Conservation (phyloP, 2,888 invertebrate species). For the Caenorhabditis sp. region DNA sequence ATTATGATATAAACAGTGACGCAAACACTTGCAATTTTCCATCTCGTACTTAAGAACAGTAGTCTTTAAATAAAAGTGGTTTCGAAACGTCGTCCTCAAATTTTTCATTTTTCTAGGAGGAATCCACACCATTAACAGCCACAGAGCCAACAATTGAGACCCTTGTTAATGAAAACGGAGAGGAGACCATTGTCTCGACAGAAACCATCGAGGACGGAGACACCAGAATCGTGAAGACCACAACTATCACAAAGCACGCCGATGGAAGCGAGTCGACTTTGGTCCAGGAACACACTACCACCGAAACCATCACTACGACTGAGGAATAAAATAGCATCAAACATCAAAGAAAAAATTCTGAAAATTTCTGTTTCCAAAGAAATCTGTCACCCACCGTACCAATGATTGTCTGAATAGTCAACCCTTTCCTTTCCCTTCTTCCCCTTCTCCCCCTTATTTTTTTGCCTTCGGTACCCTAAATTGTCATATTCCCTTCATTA, state of each 20-base stretch:
- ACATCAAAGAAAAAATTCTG: not conserved
- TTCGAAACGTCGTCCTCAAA: too few species aligned
- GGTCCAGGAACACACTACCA: slow-evolving; percentile 67
- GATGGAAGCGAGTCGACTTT: slow-evolving; percentile 67
- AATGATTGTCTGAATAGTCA: not conserved
- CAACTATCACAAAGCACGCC: slow-evolving; percentile 67
- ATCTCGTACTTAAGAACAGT: too few species aligned
- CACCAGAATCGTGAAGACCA: slow-evolving; percentile 59
- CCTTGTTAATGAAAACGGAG: slow-evolving; percentile 59
- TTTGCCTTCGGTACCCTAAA: slow-evolving; percentile 6
- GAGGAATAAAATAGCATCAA: slow-evolving; percentile 25
- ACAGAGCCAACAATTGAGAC: slow-evolving; percentile 58
- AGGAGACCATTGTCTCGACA: slow-evolving; percentile 63
- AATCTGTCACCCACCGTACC: not conserved
- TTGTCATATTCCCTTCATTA: slow-evolving; percentile 6
- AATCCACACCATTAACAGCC: slow-evolving; percentile 13
- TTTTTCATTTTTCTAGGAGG: slow-evolving; percentile 33
- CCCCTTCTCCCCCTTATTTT: too few species aligned
- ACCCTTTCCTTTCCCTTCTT: too few species aligned
- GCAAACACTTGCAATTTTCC: too few species aligned
- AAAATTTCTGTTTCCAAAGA: not conserved
- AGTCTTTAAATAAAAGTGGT: not conserved
- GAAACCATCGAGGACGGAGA: slow-evolving; percentile 65
- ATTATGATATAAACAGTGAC: not conserved
- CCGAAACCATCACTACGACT: slow-evolving; percentile 30